Conservation (phyloP, 2,888 invertebrate genomes). For the Drosophila nr. perissopoda region DNA sequence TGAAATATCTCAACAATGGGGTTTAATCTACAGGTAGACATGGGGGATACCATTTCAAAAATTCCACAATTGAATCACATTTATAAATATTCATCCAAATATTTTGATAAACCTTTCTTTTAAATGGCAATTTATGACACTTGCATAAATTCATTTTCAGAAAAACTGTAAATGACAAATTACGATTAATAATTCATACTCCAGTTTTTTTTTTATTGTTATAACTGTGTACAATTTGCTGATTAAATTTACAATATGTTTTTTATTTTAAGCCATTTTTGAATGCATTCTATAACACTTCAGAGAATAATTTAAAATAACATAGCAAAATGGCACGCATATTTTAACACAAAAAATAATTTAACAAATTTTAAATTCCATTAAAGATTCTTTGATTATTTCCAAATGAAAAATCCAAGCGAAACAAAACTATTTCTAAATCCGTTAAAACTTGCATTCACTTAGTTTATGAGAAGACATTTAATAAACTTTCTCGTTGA, state of each 20-base stretch:
- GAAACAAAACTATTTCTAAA: not conserved
- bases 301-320: not conserved
- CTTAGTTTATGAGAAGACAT: not conserved
- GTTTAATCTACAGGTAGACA: not conserved
- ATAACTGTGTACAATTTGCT: not conserved
- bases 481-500: constrained; percentile 7
- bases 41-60: not conserved
- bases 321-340: not conserved
- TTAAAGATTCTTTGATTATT: not conserved
- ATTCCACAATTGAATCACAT: not conserved
- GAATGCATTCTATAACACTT: not conserved
- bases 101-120: not conserved
- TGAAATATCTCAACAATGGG: not conserved
- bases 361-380: not conserved
- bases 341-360: not conserved
- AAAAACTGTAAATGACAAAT: not conserved
- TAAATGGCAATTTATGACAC: too few species aligned
- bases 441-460: constrained; percentile 8
- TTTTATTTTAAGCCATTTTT: not conserved
- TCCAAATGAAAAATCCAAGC: not conserved
- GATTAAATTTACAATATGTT: constrained; percentile 4
- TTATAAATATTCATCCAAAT: not conserved
- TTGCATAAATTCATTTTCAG: not conserved
- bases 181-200: not conserved
- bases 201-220: not conserved